These are phyloP conservation scores for Leptocoma aspasia DNA, from an alignment of 2,113 vertebrate genomes.

Conservation along the genomic window DNA sequence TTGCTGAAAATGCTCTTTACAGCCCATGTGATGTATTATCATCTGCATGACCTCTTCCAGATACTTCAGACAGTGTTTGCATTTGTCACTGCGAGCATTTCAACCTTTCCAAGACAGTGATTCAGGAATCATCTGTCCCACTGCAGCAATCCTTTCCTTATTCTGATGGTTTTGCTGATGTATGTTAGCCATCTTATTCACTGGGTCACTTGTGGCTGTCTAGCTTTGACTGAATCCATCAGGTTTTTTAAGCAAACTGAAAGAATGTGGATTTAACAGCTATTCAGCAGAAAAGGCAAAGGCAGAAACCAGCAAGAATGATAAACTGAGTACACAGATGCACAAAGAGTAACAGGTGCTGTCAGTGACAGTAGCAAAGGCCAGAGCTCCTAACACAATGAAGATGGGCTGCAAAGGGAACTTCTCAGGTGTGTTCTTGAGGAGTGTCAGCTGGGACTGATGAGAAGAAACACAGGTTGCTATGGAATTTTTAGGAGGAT, in stretches of 20 bases:
- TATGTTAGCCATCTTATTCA: not conserved
- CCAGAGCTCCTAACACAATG: not conserved
- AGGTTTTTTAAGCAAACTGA: not conserved
- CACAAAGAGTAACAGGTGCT: not conserved
- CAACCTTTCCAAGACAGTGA: not conserved
- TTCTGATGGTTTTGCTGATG: not conserved
- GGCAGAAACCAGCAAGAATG: not conserved
- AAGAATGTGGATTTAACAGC: not conserved
- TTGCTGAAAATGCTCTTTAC: not conserved
- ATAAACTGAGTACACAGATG: not conserved
- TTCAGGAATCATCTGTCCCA: not conserved
- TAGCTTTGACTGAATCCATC: not conserved
- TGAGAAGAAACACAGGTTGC: not conserved
- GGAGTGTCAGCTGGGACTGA: not conserved
- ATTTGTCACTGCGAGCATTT: not conserved
- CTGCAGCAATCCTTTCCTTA: not conserved
- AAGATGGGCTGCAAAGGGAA: not conserved
- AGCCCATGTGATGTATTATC: not conserved
- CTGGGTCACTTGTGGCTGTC: not conserved
- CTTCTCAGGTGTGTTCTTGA: not conserved
- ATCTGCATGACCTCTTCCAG: not conserved
- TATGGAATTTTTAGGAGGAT: not conserved
- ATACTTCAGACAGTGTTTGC: not conserved
- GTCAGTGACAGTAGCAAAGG: not conserved
- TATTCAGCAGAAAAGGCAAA: not conserved